phyloP scores from a whole-genome alignment of 2,888 invertebrate genomes.

The Pheosia gnoma region DNA sequence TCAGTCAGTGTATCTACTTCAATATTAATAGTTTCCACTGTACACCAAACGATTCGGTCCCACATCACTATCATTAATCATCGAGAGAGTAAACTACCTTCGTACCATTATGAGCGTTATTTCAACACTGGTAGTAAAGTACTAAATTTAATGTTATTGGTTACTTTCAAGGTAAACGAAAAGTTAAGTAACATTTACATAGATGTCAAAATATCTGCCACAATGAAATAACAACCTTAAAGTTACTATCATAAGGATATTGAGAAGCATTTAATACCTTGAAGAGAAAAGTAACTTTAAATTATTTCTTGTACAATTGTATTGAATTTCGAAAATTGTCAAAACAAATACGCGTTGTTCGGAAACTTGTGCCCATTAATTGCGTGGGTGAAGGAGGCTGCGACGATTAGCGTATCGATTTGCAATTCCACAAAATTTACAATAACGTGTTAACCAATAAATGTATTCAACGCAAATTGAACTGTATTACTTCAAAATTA shows the following conservation, averaged over 20 bases:
- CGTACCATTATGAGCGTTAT: neutral
- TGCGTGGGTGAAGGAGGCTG: conserved; percentile 31
- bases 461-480: neutral
- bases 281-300: too few species aligned
- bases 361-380: conserved; percentile 44
- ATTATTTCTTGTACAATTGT: too few species aligned
- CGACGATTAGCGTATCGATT: conserved; percentile 46
- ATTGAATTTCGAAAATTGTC: conserved; percentile 29
- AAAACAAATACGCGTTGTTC: conserved; percentile 30
- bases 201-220: too few species aligned
- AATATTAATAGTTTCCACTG: neutral
- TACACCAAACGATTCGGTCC: neutral
- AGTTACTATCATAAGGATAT: too few species aligned
- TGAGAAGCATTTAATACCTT: too few species aligned
- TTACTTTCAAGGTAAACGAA: neutral
- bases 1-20: neutral
- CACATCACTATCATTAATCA: neutral
- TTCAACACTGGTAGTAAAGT: neutral
- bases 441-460: neutral
- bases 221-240: too few species aligned
- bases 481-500: neutral
- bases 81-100: neutral
- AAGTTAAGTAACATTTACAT: neutral
- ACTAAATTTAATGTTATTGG: neutral
- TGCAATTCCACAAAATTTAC: conserved; percentile 18